Evolutionary conservation across 2,113 vertebrate species (phyloP).

Genomic region (Oryctolagus cuniculus): mOryCun1.1 NC_091433.1:179779001-179779500

Average conservation of each 20-base stretch:
- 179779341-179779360: not conserved
- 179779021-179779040: not conserved
- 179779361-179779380: not conserved
- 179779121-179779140: not conserved
- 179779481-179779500: not conserved
- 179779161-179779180: not conserved
- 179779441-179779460: not conserved
- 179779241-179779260: not conserved
- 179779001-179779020: not conserved
- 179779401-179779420: not conserved
- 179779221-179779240: not conserved
- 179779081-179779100: not conserved
- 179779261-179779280: not conserved
- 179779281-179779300: not conserved
- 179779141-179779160: not conserved
- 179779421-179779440: not conserved
- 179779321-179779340: constrained; percentile 47
- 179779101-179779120: not conserved
- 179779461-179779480: not conserved
- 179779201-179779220: not conserved
- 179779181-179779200: not conserved
- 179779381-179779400: not conserved
- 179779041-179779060: not conserved
- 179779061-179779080: not conserved
- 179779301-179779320: not conserved